Conservation (phyloP, 2,797 vertebrate genomes). For the Chaenodraco wilsoni region DNA sequence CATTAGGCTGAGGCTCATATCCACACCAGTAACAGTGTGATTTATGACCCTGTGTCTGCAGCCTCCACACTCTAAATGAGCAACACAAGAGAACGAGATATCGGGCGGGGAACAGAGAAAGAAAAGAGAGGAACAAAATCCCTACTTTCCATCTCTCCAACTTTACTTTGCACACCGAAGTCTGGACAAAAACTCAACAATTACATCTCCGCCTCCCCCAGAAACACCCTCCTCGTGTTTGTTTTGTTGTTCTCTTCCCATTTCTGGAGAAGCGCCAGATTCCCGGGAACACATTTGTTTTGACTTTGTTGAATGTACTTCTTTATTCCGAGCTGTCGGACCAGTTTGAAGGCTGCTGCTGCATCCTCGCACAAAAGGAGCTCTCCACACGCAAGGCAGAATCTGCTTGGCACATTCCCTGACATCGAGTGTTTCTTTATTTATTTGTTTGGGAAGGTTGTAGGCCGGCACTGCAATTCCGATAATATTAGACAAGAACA, state of each 20-base stretch:
- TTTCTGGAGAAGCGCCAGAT: conserved; percentile 46
- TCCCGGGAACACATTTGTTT: conserved; percentile 51
- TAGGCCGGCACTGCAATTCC: conserved; percentile 49
- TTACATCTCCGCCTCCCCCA: conserved; percentile 45
- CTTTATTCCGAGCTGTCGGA: conserved; percentile 56
- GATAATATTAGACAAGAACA: conserved; percentile 74
- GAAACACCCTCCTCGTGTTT: conserved; percentile 30
- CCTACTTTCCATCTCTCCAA: conserved; percentile 58
- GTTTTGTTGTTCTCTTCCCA: conserved; percentile 41
- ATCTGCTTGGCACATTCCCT: conserved; percentile 55
- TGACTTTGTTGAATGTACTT: conserved; percentile 48
- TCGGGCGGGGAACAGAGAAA: conserved; percentile 49
- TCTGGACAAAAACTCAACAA: conserved; percentile 43
- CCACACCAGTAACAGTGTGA: conserved; percentile 78
- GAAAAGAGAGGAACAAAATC: conserved; percentile 24
- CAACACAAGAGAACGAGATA: conserved; percentile 70
- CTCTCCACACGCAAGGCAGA: conserved; percentile 43
- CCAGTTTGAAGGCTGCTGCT: conserved; percentile 37
- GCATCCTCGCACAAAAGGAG: conserved; percentile 57
- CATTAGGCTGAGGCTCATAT: conserved; percentile 80
- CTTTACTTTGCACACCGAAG: conserved; percentile 63
- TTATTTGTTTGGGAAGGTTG: conserved; percentile 42
- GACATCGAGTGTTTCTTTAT: conserved; percentile 47
- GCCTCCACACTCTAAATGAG: conserved; percentile 76
- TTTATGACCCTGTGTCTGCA: conserved; percentile 77